These are phyloP conservation scores for Stegana nigrithorax DNA, from an alignment of 2,888 invertebrate genomes.

Conservation along the genomic window DNA sequence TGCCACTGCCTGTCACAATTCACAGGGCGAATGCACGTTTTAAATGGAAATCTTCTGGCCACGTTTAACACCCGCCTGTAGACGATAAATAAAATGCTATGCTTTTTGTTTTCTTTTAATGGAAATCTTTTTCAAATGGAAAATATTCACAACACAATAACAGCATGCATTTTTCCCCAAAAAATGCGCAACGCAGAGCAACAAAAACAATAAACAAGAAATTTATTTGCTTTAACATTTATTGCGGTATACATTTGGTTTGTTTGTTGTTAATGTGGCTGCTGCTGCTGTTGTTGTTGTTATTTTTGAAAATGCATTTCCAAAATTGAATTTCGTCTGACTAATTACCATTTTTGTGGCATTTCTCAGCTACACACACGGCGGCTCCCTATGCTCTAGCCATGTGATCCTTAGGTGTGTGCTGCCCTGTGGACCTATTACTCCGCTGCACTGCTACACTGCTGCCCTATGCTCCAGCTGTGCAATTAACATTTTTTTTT, in stretches of 20 bases:
- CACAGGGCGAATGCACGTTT: constrained; percentile 35
- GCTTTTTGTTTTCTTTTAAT: no score
- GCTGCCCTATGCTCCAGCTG: constrained; percentile 14
- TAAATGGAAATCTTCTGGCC: no score
- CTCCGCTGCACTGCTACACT: no score
- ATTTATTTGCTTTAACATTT: neutral
- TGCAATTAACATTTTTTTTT: constrained; percentile 3
- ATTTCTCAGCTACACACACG: constrained; percentile 27
- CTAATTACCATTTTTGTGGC: constrained; percentile 55
- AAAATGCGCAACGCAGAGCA: neutral
- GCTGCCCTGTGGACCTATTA: no score
- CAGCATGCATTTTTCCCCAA: neutral
- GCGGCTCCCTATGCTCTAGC: no score
- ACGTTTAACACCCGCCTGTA: no score
- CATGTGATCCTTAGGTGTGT: no score
- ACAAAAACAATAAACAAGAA: no score
- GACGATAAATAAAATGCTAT: no score
- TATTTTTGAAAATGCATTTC: constrained; percentile 53
- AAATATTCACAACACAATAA: neutral
- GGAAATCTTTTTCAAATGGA: constrained; percentile 5
- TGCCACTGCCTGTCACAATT: constrained; percentile 37
- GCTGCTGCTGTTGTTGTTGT: constrained; percentile 35
- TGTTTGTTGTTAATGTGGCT: constrained; percentile 48
- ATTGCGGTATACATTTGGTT: neutral
- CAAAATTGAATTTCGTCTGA: constrained; percentile 49